phyloP scores from a whole-genome alignment of 2,113 vertebrate genomes.

The Phrynosoma blainvillii region DNA sequence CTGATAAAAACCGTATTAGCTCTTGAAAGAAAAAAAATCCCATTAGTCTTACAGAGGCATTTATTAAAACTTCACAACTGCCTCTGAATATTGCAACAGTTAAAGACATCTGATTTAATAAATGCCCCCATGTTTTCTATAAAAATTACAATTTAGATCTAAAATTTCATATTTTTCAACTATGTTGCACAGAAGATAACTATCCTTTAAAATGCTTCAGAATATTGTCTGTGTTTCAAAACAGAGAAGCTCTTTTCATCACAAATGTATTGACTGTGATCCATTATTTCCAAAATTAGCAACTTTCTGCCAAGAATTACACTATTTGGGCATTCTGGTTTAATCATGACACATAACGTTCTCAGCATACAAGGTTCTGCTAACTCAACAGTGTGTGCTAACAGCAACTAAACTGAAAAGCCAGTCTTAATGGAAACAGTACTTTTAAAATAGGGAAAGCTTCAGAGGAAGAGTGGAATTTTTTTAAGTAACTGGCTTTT shows the following conservation, averaged over 20 bases:
- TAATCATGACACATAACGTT: background rate
- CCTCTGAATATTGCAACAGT: background rate
- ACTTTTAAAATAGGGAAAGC: background rate
- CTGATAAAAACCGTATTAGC: conserved; percentile 8
- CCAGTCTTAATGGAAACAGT: background rate
- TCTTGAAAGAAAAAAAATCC: background rate
- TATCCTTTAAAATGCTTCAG: background rate
- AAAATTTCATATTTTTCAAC: conserved; percentile 4
- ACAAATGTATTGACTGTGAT: background rate
- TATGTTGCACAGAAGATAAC: background rate
- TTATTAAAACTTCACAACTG: background rate
- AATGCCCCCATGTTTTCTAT: background rate
- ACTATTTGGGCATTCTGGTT: background rate
- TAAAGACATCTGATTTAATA: background rate
- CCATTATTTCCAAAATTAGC: conserved; percentile 33
- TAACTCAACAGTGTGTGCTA: background rate
- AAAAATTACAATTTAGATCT: background rate
- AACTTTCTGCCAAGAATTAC: conserved; percentile 16
- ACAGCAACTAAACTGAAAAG: conserved; percentile 3
- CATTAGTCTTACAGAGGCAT: background rate
- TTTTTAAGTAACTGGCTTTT: background rate
- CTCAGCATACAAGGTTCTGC: background rate
- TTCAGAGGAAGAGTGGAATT: conserved; percentile 8
- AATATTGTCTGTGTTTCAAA: background rate
- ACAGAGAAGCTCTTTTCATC: background rate